Evolutionary conservation across 2,888 invertebrate genomes (phyloP), one percentile per base, ranked within the genome.

Genomic region (Didymodactylos carnosus): DNA sequence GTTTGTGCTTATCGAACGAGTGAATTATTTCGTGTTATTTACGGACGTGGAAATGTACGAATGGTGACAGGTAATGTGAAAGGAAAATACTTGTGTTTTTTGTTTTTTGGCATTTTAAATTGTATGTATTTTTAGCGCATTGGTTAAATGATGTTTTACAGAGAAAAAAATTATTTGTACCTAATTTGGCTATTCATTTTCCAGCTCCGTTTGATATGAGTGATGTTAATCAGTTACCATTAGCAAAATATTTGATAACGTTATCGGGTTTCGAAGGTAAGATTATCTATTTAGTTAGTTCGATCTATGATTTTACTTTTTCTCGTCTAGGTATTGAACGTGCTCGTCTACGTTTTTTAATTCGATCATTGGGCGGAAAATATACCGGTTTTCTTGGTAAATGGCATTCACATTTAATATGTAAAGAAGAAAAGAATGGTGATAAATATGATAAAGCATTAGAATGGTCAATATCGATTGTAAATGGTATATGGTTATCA

Each of bases 131-230:
- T 77, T 39, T 91, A 13, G 88, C 90, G 0, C 89, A 89, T 81
- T 93, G 92, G 92, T 85, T 98, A 41, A 92, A 91, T 76, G 97
- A 98, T 83, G 90, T 92, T 8, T 88, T 97, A 79, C 82, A 88
- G 29, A 89, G 90, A 71, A 90, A 91, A 78, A 90, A 90, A 79
- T 89, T 95, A 79, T 84, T 89, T 72, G 92, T 94, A 0, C 97
- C 98, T 0, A 94, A 91, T 90, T 90, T 91, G 79, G 91, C 93
- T 16, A 85, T 94, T 69, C 97, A 98, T 84, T 86, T 97, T 78
- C 97, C 97, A 14, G 76, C 82, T 14, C 80, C 82, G n/a, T 83
- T 82, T 76, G 77, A 79, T 69, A 29, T 35, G 1, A 62, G 35
- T 35, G 16, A 62, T 11, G 39, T 35, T 0, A 62, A 72, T 25